phyloP scores from a whole-genome alignment of 53 echinoderm and acorn worm species.

The Paracentrotus lividus region DNA sequence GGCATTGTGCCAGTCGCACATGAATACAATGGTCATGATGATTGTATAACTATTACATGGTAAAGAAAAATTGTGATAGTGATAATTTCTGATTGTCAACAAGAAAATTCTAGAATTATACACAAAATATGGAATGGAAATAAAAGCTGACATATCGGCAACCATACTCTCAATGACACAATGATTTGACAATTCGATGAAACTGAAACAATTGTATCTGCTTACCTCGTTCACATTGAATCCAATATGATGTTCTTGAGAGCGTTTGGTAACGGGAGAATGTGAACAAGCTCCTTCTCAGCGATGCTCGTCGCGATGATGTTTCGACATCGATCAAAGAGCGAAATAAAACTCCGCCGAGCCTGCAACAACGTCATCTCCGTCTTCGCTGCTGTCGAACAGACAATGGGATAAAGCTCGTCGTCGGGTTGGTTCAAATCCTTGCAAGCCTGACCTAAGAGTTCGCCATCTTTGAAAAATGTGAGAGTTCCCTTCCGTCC shows the following conservation, averaged over 20 bases:
- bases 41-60: no score
- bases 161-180: no score
- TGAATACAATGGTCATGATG: no score
- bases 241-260: constrained; percentile 79
- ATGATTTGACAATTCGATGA: constrained; percentile 30
- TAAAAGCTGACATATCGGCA: no score
- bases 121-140: no score
- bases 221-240: constrained; percentile 71
- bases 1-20: no score
- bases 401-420: constrained; percentile 90
- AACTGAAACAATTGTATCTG: constrained; percentile 13
- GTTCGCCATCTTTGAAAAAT: constrained; percentile 89
- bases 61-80: no score
- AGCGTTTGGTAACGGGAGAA: constrained; percentile 76
- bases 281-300: constrained; percentile 72
- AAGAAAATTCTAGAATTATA: no score
- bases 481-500: constrained; percentile 90
- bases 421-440: constrained; percentile 72
- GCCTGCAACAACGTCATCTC: constrained; percentile 82
- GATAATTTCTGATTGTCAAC: no score
- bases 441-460: constrained; percentile 87
- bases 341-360: constrained; percentile 77
- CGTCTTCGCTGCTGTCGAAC: constrained; percentile 94
- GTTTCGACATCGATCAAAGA: constrained; percentile 92
- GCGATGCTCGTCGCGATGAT: constrained; percentile 78